Base-by-base conservation (phyloP, 2,797 vertebrate genomes). In the Botia kubotai region DNA sequence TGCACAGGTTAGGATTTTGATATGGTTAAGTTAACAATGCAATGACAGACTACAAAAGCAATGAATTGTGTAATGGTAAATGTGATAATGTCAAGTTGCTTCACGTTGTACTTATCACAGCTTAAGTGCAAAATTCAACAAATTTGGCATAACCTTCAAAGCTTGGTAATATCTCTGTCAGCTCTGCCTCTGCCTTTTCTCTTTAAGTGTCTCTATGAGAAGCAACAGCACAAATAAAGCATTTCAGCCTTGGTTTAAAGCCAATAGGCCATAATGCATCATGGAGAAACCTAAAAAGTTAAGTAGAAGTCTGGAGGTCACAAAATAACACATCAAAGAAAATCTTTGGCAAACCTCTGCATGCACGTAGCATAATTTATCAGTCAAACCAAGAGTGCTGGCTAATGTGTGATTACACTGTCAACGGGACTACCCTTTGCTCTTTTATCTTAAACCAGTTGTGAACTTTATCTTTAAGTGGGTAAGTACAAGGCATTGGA, bases 191-290 rank as follows among this genome's bases (percentile, higher is more conserved):
- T 77, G 55, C 60, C 52, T 73, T 77, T 73, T 77, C 48, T 52
- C 26, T 55, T 12, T 74, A 69, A 70, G 72, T 53, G 72, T 12
- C 67, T 63, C 1, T 26, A 81, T 78, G 60, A 83, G 71, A 75
- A 11, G 12, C 71, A 72, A 52, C 29, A 13, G 62, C 53, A n/a
- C 39, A 26, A 53, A 79, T 75, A 72, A 76, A 67, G 62, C 66
- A 75, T 81, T 75, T 72, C 58, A 52, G 57, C 12, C 71, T 29
- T 75, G 78, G 77, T 46, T 0, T 36, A 19, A 46, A 65, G 57
- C 73, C 81, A 78, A 55, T n/a, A 53, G 43, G 46, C 60, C 65
- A 17, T 68, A 7, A 65, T 60, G n/a, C 26, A 23, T 72, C 16
- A 55, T 65, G 71, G 23, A 65, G 55, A 50, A 46, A 46, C 43